Base-by-base conservation (phyloP, 2,113 vertebrate species). In the Atractosteus spatula region DNA sequence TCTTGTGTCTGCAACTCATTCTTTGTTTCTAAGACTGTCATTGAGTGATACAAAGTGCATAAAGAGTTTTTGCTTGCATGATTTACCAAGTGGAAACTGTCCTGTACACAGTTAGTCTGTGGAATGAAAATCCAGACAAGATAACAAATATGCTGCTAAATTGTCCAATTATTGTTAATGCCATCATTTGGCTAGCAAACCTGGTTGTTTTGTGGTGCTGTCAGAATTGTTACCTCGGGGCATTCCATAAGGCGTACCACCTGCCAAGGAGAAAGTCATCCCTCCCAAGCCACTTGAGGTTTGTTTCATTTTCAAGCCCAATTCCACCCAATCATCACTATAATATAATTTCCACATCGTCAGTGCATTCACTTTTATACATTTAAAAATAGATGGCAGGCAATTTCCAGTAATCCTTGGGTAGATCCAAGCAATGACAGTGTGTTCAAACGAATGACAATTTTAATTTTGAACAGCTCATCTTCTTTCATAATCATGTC, bases 311-410 rank as follows among this genome's bases (percentile, higher is more conserved):
- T 29, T 55, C 62, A 17, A 41, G 12, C 44, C 17, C 14, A 47
- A 42, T 56, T 47, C 41, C 66, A 16, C 55, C 47, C 59, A 62
- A 62, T 71, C 69, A 62, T 62, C 13, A 29, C 17, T n/a, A 62
- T 66, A 64, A 64, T 59, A 55, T 56, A 56, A 56, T 73, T 65
- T 64, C 64, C 63, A 45, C 71, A 11, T 73, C 67, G 54, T 67
- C 63, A 67, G 44, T 56, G 41, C 45, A 41, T 17, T 54, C 71
- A 44, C 5, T 73, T 45, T 67, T 16, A 8, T n/a, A 55, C 17
- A 3, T 73, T 73, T 66, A 55, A 66, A 72, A 67, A 54, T 44
- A 59, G 67, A 67, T 66, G 47, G 29, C 71, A 67, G 71, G 13
- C 71, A 67, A 66, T 71, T 71, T 71, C 51, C 61, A 12, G 41